Evolutionary conservation across 1,140 invertebrate genomes (phyloP), one percentile per base, ranked within the genome.

Genomic region (Pseudomyrmex dendroicus): DNA sequence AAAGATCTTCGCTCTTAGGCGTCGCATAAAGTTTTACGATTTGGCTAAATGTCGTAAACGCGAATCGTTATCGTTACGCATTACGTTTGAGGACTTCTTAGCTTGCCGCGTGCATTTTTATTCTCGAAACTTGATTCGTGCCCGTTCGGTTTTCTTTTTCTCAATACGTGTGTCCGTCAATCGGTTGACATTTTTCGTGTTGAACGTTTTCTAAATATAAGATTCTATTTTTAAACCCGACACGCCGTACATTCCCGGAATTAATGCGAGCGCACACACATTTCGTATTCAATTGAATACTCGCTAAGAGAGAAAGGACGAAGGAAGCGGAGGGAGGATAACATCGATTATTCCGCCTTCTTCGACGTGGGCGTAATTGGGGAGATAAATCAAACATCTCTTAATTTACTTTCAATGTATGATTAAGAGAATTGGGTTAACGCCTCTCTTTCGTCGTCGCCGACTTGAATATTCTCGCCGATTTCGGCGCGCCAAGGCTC

Each of bases 351-450:
- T 57, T 46, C 20, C 50, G 8, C 74, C 63, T 78, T 68, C 35
- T 57, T 44, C 20, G 7, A 15, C 64, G 54, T 78, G 20, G 64
- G 76, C 48, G 52, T 78, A 78, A 78, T 59, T 59, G 44, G 44
- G 64, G 35, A 25, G 20, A n/a, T 68, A 25, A 57, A 78, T 35
- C 44, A 68, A 68, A 7, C 61, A 12, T 52, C 10, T 76, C n/a
- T 52, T 52, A 66, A 76, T 66, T 50, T 46, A 5, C 72, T 73
- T 73, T 44, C 61, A 66, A 7, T 35, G 61, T 73, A 73, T 54
- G 61, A 76, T 76, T 76, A 76, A 76, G 63, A 76, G 46, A 76
- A 76, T 66, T 66, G 73, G 22, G 46, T 35, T 44, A 54, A 54
- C 25, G 20, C 70, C 20, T 62, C 15, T 12, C 59, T 35, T 35